phyloP scores from a whole-genome alignment of 2,888 invertebrate genomes.

The Philereme transversata region DNA sequence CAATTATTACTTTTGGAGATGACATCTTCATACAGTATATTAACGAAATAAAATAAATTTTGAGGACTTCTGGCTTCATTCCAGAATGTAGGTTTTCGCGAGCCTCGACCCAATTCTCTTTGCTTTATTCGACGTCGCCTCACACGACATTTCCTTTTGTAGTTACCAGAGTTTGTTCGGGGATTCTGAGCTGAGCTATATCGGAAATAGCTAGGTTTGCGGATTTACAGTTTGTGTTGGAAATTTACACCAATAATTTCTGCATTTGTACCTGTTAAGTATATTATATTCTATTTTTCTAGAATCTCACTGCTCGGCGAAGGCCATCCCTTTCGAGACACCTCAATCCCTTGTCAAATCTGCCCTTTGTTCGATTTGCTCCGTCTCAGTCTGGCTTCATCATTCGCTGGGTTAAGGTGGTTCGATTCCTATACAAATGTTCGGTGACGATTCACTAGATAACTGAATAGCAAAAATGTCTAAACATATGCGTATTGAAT shows the following conservation, averaged over 20 bases:
- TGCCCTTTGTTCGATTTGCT: too few relatives aligned
- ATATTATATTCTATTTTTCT: too few relatives aligned
- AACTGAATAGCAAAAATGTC: too few relatives aligned
- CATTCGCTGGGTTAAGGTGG: too few relatives aligned
- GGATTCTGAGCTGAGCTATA: slow-evolving; percentile 21
- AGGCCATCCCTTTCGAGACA: too few relatives aligned
- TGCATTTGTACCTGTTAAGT: too few relatives aligned
- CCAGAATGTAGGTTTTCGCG: slow-evolving; percentile 66
- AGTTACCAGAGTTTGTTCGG: slow-evolving; percentile 28
- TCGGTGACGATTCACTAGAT: too few relatives aligned
- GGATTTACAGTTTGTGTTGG: slow-evolving; percentile 5
- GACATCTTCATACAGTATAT: slow-evolving; percentile 62
- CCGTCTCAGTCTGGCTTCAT: too few relatives aligned
- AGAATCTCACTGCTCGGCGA: too few relatives aligned
- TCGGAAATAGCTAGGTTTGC: slow-evolving; percentile 15
- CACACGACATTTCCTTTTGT: slow-evolving; percentile 72
- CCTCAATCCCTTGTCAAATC: too few relatives aligned
- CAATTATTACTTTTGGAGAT: slow-evolving; percentile 22
- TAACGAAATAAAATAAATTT: slow-evolving; percentile 70
- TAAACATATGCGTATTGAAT: too few relatives aligned
- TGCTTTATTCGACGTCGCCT: slow-evolving; percentile 68
- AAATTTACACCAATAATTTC: neutral
- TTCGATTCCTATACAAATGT: too few relatives aligned
- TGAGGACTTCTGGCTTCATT: slow-evolving; percentile 68
- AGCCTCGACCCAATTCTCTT: slow-evolving; percentile 73